Evolutionary conservation across 2,797 vertebrate genomes (phyloP).

Genomic region (Miichthys miiuy): DNA sequence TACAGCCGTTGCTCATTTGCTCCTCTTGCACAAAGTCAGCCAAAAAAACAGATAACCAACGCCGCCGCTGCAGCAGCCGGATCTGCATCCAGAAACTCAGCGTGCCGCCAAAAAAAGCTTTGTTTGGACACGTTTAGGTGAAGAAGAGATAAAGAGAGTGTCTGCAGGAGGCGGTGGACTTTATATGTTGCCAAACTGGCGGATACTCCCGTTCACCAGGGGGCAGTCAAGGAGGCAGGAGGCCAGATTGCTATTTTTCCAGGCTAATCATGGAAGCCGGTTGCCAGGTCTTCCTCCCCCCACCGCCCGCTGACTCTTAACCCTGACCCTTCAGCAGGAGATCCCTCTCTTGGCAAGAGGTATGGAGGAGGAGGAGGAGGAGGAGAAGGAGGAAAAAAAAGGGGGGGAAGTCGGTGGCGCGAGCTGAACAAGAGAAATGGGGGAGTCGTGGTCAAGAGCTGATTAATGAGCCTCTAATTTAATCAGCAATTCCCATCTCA

Average conservation of each 20-base stretch:
- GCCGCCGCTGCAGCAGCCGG: conserved; percentile 35
- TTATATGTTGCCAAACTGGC: conserved; percentile 48
- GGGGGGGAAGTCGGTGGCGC: conserved; percentile 68
- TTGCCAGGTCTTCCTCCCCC: conserved; percentile 51
- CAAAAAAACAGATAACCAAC: conserved; percentile 34
- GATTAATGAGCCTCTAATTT: conserved; percentile 97
- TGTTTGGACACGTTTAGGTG: conserved; percentile 17
- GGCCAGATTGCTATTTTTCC: conserved; percentile 65
- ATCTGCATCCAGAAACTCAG: conserved; percentile 42
- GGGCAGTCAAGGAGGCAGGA: conserved; percentile 46
- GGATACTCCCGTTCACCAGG: conserved; percentile 46
- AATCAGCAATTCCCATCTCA: conserved; percentile 92
- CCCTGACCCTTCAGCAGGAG: conserved; percentile 68
- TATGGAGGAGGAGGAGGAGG: conserved; percentile 2
- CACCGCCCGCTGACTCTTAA: conserved; percentile 63
- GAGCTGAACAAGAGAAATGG: conserved; percentile 85
- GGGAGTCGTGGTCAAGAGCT: conserved; percentile 86
- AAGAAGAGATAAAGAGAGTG: not conserved
- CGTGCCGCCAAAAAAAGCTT: conserved; percentile 43
- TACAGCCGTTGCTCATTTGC: conserved; percentile 55
- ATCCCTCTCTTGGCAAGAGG: conserved; percentile 54
- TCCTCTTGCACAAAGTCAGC: conserved; percentile 43
- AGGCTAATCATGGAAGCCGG: conserved; percentile 53
- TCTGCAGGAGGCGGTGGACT: conserved; percentile 7
- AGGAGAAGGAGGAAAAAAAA: not conserved